Evolutionary conservation across 2,113 vertebrate genomes (phyloP), one percentile per base, ranked within the genome.

Genomic region (Pomatostomus ruficeps): DNA sequence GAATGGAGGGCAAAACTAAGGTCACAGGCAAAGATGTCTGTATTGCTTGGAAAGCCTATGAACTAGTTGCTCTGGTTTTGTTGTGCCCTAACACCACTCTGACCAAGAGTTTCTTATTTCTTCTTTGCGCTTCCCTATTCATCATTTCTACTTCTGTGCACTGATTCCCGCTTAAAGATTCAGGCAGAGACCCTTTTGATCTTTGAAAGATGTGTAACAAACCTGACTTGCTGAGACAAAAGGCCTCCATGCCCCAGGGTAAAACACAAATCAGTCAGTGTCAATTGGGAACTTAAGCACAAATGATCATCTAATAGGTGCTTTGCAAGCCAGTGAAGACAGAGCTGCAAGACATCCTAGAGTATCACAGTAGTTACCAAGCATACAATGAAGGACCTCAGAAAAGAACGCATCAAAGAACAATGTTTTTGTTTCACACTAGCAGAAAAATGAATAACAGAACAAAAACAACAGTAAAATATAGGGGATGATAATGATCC

Each of bases 311-410:
- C 70, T 89, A 81, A 87, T 61, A 57, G 52, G 29, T 85, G 73
- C 70, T 91, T 82, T 89, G 89, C 78, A 93, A 89, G 81, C 78
- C 91, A 91, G 93, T 63, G 36, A 96, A 91, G 92, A 88, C 49
- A 75, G 68, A 81, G 40, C 25, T 71, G n/a, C 29, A 85, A 94
- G 77, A 59, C 65, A 87, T 54, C 33, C 29, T 66, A 49, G 46
- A 67, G 40, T 51, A 57, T 81, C 57, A 75, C 36, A 33, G 68
- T 25, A 77, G 45, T 58, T 86, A 73, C 33, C 54, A 86, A 26
- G 36, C 29, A 22, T 14, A 63, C 8, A 80, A 42, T 35, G 9
- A 86, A 26, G n/a, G 63, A 66, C 7, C 21, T 55, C 40, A 63
- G 40, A 59, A 78, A 71, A 85, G n/a, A 38, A 40, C 31, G n/a